phyloP scores from a whole-genome alignment of 2,888 invertebrate genomes.

The Ferrisia virgata region DNA sequence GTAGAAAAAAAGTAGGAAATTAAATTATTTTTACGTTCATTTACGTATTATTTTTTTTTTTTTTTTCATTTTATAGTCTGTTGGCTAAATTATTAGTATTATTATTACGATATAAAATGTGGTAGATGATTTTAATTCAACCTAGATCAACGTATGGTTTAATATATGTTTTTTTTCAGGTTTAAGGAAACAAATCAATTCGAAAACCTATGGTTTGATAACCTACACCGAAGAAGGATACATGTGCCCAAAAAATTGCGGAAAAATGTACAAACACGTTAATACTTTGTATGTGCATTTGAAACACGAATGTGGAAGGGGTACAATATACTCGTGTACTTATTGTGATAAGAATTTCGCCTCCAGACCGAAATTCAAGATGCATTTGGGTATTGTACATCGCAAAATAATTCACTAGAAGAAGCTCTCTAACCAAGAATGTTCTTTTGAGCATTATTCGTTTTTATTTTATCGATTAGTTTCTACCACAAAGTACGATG shows the following conservation, averaged over 20 bases:
- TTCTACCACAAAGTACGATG: no score
- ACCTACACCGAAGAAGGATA: not conserved
- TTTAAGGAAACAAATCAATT: not conserved
- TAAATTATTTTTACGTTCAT: no score
- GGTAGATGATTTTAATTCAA: not conserved
- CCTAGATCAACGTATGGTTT: no score
- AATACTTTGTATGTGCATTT: constrained; percentile 46
- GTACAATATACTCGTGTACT: not conserved
- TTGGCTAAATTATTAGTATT: no score
- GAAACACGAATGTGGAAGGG: constrained; percentile 30
- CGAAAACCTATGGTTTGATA: not conserved
- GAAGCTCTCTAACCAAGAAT: no score
- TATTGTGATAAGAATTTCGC: not conserved
- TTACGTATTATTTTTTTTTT: no score
- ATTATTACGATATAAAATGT: no score
- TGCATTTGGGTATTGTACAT: not conserved
- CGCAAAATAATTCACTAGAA: not conserved
- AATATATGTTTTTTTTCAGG: not conserved
- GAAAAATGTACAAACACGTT: constrained; percentile 51
- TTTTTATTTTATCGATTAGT: no score
- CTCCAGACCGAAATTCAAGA: not conserved
- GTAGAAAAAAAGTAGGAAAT: no score
- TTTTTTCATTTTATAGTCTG: no score
- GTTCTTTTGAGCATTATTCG: no score
- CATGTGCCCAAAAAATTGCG: constrained; percentile 47